A percentile compares a stretch with the other conserved stretches of the same genome.
These are phyloP conservation scores for Rhagium mordax DNA, from an alignment of 2,888 invertebrate genomes.

Conservation along the genomic window DNA sequence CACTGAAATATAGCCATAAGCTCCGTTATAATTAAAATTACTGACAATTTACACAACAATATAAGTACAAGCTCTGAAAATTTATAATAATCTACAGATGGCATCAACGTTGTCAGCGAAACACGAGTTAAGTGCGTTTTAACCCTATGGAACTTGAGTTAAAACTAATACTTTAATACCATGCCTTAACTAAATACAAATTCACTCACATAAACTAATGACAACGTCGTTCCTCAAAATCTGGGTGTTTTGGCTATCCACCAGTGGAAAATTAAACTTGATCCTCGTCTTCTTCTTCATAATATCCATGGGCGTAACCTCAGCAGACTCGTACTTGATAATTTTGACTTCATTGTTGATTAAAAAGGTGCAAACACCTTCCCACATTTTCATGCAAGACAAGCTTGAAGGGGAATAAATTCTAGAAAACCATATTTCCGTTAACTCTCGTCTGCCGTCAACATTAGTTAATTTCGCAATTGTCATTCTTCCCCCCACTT, in stretches of 20 bases:
- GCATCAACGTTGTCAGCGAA: too few species aligned
- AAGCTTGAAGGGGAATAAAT: slow-evolving; percentile 67
- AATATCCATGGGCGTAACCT: slow-evolving; percentile 57
- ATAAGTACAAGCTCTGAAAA: too few species aligned
- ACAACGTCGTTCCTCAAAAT: slow-evolving; percentile 65
- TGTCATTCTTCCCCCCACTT: slow-evolving; percentile 64
- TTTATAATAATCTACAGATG: too few species aligned
- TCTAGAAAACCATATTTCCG: slow-evolving; percentile 65
- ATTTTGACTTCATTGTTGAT: slow-evolving; percentile 65
- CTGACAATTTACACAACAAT: too few species aligned
- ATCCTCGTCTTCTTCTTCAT: slow-evolving; percentile 55
- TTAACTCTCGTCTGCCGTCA: slow-evolving; percentile 55
- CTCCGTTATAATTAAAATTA: too few species aligned
- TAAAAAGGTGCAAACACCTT: slow-evolving; percentile 65
- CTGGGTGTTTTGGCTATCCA: slow-evolving; percentile 56
- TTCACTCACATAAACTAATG: slow-evolving; percentile 64
- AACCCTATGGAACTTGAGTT: too few species aligned
- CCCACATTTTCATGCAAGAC: slow-evolving; percentile 66
- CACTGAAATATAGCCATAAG: too few species aligned
- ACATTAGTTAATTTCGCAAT: slow-evolving; percentile 61
- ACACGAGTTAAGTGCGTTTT: too few species aligned
- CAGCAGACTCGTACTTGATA: slow-evolving; percentile 60
- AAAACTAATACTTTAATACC: neutral
- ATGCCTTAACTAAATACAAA: neutral
- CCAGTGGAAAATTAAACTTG: slow-evolving; percentile 54